A percentile compares a stretch with the other conserved stretches of the same genome.
Conservation (phyloP, 2,113 vertebrate genomes). For the Poicephalus gulielmi region DNA sequence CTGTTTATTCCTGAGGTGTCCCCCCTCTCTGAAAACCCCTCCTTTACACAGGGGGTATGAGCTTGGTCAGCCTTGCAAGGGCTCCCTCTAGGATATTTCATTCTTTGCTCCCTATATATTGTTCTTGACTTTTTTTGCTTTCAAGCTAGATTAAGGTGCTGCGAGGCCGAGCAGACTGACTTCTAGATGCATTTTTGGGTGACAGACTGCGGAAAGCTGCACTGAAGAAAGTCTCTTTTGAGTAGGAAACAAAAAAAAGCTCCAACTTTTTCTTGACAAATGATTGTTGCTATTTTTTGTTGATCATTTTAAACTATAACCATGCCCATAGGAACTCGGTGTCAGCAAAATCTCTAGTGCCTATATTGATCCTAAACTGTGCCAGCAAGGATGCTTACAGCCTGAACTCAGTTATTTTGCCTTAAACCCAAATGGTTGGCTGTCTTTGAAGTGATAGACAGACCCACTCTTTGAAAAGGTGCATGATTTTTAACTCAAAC, state of each 20-base stretch:
- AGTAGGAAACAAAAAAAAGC: not conserved
- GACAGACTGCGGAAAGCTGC: not conserved
- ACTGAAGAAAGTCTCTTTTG: not conserved
- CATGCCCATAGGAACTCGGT: not conserved
- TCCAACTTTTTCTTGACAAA: not conserved
- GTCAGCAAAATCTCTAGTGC: not conserved
- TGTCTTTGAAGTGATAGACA: not conserved
- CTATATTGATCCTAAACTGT: not conserved
- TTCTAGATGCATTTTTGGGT: not conserved
- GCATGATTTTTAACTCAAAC: not conserved
- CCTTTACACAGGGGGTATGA: not conserved
- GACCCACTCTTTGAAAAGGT: not conserved
- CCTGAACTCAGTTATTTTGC: not conserved
- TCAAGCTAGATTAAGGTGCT: not conserved
- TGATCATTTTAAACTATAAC: not conserved
- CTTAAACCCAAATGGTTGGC: not conserved
- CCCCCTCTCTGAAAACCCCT: not conserved
- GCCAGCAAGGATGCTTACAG: not conserved
- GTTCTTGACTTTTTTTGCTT: not conserved
- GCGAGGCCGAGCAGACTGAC: not conserved
- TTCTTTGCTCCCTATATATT: not conserved
- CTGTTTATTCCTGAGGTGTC: not conserved
- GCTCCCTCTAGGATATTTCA: not conserved
- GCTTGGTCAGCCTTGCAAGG: not conserved
- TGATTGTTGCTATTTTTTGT: not conserved